Percentiles rank a stretch among this genome's conserved stretches.
These are phyloP conservation scores for Phylloscopus trochilus DNA, from an alignment of 2,113 vertebrate genomes.

Conservation along the genomic window DNA sequence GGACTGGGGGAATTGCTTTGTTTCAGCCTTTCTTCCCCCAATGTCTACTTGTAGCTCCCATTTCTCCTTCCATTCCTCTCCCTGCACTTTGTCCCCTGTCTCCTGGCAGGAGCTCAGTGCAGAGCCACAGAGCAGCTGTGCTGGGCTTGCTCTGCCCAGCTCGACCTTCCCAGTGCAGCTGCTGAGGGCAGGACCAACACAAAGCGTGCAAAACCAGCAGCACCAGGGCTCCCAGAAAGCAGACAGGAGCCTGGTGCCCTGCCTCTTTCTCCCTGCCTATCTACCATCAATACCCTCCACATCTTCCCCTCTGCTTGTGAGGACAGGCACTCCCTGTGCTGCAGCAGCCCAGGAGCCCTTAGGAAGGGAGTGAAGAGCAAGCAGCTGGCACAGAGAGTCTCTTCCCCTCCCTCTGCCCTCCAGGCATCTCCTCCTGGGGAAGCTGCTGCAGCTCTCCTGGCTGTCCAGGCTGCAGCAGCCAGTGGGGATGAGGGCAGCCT, in stretches of 20 bases:
- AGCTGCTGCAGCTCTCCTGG: not conserved
- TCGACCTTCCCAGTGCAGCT: not conserved
- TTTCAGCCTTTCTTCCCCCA: not conserved
- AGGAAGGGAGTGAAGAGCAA: not conserved
- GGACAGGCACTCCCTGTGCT: not conserved
- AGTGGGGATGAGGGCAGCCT: not conserved
- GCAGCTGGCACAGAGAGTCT: not conserved
- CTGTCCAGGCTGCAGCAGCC: not conserved
- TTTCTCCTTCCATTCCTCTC: not conserved
- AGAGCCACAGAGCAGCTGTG: not conserved
- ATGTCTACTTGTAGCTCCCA: not conserved
- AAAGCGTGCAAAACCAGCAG: not conserved
- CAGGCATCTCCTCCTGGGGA: not conserved
- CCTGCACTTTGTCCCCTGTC: not conserved
- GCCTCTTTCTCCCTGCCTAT: not conserved
- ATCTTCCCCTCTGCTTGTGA: slow-evolving; percentile 1
- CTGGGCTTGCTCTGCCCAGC: not conserved
- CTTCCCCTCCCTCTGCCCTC: not conserved
- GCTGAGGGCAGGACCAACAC: not conserved
- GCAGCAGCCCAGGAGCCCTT: not conserved
- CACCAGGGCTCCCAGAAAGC: not conserved
- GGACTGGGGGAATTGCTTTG: not conserved
- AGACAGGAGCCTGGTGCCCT: not conserved
- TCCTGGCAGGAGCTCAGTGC: not conserved
- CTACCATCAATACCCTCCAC: not conserved